phyloP scores from a whole-genome alignment of 2,113 vertebrate species.

The Urocynchramus pylzowi region DNA sequence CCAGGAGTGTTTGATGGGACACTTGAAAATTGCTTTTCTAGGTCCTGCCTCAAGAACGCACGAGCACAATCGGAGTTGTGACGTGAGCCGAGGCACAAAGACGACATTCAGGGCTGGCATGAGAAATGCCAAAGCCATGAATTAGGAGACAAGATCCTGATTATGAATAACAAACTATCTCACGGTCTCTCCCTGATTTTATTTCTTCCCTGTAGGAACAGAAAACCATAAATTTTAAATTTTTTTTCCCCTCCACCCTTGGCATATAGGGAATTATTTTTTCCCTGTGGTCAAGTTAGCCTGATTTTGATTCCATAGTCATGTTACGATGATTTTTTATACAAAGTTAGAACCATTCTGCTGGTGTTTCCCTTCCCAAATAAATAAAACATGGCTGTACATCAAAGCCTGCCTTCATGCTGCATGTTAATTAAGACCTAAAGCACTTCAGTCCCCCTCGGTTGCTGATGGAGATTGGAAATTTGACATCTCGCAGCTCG shows the following conservation, averaged over 20 bases:
- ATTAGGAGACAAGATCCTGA: not conserved
- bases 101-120: constrained; percentile 68
- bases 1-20: constrained; percentile 36
- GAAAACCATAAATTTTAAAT: not conserved
- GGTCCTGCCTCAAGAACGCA: constrained; percentile 53
- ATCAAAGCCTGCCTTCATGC: not conserved
- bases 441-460: not conserved
- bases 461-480: not conserved
- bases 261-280: not conserved
- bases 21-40: constrained; percentile 54
- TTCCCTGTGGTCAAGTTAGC: not conserved
- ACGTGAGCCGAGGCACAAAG: constrained; percentile 80
- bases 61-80: constrained; percentile 67
- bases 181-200: not conserved
- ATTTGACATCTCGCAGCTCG: not conserved
- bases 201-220: not conserved
- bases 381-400: not conserved
- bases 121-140: constrained; percentile 29
- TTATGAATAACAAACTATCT: constrained; percentile 38
- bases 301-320: not conserved
- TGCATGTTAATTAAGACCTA: not conserved
- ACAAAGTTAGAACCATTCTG: not conserved
- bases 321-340: not conserved
- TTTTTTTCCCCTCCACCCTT: not conserved
- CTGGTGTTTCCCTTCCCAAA: not conserved